Base-by-base conservation (phyloP, 2,888 invertebrate species). In the Pseudolycoriella hygida region DNA sequence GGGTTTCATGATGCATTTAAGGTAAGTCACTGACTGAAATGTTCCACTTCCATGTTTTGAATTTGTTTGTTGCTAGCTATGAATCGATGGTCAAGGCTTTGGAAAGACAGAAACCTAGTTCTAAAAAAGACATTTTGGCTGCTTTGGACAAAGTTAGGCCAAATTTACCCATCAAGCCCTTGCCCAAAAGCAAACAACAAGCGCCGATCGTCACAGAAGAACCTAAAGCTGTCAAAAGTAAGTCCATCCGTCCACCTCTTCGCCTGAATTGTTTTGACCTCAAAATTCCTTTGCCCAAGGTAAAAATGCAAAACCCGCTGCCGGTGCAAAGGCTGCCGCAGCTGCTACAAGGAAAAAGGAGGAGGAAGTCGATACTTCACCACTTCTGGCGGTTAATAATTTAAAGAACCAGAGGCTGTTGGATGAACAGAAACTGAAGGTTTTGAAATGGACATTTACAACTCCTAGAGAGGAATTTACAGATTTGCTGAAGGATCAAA, bases 381-480 rank as follows among this genome's bases (percentile, higher is more conserved):
- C 89, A 1, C 65, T 89, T 2, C 67, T 94, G 40, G 78, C 80
- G 1, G 72, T 77, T 15, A 90, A 89, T 58, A 87, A 82, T 57
- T 71, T 86, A 43, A 97, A 97, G 63, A 86, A 89, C 60, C 92
- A 93, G 60, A 73, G 98, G 45, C 76, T 88, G 40, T 81, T 89
- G 42, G 97, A 98, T 57, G 97, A 98, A 60, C 89, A 88, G 56
- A 87, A 87, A 61, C 69, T 96, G 47, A 90, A 90, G 68, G 80
- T 85, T 4, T 67, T 96, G 17, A 92, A 89, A 61, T 96, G 96
- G 96, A 90, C 93, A 61, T 97, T 97, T 58, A 82, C 87, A 0
- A 77, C 84, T 1, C 94, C 97, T 0, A 73, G 92, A 19, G 85
- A 86, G 55, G 97, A 98, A 59, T 97, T 94, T 67, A 84, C 90